These are phyloP conservation scores for Spongia lamella DNA, from an alignment of 37 sponge, comb jelly and placozoan genomes.

Conservation along the genomic window DNA sequence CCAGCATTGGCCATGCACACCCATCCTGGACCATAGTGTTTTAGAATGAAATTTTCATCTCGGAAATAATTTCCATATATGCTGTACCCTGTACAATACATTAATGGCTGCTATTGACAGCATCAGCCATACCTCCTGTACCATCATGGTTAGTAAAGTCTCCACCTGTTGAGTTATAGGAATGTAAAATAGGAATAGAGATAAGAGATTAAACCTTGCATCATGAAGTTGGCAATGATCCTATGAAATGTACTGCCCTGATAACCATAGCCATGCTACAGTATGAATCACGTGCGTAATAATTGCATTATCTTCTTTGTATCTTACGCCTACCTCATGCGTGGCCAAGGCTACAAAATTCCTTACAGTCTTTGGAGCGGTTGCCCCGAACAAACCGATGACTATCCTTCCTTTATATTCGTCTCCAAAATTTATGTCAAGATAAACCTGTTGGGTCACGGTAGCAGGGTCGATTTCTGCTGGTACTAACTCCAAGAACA, in stretches of 20 bases:
- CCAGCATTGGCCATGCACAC: slow-evolving; percentile 89
- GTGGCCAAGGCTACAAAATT: slow-evolving; percentile 75
- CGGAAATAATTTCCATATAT: slow-evolving; percentile 64
- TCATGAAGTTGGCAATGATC: slow-evolving; percentile 76
- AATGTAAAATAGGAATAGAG: no score
- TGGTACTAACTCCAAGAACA: no score
- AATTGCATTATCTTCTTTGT: not conserved
- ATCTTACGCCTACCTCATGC: slow-evolving; percentile 51
- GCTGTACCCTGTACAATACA: slow-evolving; percentile 34
- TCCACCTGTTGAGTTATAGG: slow-evolving; percentile 35
- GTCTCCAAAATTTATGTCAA: slow-evolving; percentile 65
- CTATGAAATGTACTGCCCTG: slow-evolving; percentile 52
- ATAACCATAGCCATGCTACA: slow-evolving; percentile 70
- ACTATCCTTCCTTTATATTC: slow-evolving; percentile 41
- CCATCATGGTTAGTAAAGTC: slow-evolving; percentile 73
- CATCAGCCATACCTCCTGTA: slow-evolving; percentile 44
- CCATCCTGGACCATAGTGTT: slow-evolving; percentile 81
- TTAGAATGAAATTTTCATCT: slow-evolving; percentile 82
- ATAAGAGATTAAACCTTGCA: slow-evolving; percentile 57
- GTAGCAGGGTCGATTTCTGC: slow-evolving; percentile 23
- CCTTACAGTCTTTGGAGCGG: slow-evolving; percentile 76
- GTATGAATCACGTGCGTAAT: not conserved
- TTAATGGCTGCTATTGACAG: not conserved
- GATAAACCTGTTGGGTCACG: slow-evolving; percentile 74
- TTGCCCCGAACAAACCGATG: slow-evolving; percentile 80